Evolutionary conservation across 1,140 invertebrate species (phyloP).

Genomic region (Nylanderia fulva): DNA sequence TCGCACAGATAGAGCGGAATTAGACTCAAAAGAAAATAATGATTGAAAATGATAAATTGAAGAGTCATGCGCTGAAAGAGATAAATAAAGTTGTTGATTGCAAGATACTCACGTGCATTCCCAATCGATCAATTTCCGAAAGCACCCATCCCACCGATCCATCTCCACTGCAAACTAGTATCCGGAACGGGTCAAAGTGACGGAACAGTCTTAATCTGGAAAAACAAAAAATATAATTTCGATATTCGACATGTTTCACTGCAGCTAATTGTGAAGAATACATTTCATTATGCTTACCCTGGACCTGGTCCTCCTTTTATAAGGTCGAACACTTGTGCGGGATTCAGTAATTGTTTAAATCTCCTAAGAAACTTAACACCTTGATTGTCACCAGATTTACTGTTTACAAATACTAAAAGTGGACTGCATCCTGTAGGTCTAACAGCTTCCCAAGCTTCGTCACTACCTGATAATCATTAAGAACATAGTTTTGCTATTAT

Average conservation of each 20-base stretch:
- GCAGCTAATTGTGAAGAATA: neutral
- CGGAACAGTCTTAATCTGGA: conserved; percentile 92
- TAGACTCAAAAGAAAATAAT: conserved; percentile 25
- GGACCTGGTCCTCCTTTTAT: conserved; percentile 95
- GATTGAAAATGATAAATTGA: neutral
- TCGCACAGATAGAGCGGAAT: neutral
- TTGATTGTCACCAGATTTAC: conserved; percentile 98
- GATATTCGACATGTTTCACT: neutral
- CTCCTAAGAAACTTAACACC: conserved; percentile 98
- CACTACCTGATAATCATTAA: conserved; percentile 86
- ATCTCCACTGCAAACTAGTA: conserved; percentile 97
- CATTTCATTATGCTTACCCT: conserved; percentile 87
- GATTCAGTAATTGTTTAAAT: conserved; percentile 98
- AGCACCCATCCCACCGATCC: conserved; percentile 98
- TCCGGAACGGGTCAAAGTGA: conserved; percentile 96
- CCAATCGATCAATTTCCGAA: conserved; percentile 95
- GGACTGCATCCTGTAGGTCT: conserved; percentile 93
- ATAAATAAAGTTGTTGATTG: neutral
- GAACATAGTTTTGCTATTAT: neutral
- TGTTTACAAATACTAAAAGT: conserved; percentile 98
- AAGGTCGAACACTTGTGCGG: conserved; percentile 99
- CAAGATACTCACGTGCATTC: conserved; percentile 94
- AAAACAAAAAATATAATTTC: conserved; percentile 59
- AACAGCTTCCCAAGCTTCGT: conserved; percentile 96
- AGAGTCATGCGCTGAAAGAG: conserved; percentile 12